Conservation (phyloP, 1,140 invertebrate genomes). For the Philopotamus ludificatus region DNA sequence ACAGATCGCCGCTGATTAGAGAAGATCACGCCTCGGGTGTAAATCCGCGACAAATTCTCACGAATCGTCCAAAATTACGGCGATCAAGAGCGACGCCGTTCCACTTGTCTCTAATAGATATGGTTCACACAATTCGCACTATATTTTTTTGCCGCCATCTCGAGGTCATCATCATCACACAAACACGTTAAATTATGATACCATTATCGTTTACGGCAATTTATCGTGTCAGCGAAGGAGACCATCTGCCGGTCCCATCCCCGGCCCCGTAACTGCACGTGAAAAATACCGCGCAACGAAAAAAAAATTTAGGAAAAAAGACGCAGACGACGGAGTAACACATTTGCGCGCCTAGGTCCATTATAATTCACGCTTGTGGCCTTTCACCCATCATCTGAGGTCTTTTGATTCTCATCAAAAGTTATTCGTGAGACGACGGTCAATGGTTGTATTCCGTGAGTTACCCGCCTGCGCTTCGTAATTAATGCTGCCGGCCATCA, state of each 20-base stretch:
- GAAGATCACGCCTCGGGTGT: no score
- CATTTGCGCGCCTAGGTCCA: constrained; percentile 4
- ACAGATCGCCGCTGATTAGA: no score
- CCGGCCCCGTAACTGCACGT: not conserved
- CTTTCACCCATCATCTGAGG: constrained; percentile 20
- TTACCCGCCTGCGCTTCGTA: constrained; percentile 23
- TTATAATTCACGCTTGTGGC: constrained; percentile 19
- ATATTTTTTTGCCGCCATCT: no score
- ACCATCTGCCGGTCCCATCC: not conserved
- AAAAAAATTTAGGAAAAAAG: no score
- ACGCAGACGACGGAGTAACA: no score
- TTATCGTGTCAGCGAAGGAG: not conserved
- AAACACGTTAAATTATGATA: no score
- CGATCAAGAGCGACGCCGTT: no score
- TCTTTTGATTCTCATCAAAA: constrained; percentile 30
- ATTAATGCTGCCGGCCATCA: constrained; percentile 30
- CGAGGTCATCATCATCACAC: no score
- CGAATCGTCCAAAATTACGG: no score
- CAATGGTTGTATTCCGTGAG: constrained; percentile 19
- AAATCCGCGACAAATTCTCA: no score
- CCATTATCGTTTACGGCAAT: not conserved
- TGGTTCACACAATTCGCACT: no score
- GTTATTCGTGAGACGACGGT: constrained; percentile 19
- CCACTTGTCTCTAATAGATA: no score
- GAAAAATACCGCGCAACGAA: not conserved